phyloP scores from a whole-genome alignment of 2,888 invertebrate species.

The Frankliniella intonsa region DNA sequence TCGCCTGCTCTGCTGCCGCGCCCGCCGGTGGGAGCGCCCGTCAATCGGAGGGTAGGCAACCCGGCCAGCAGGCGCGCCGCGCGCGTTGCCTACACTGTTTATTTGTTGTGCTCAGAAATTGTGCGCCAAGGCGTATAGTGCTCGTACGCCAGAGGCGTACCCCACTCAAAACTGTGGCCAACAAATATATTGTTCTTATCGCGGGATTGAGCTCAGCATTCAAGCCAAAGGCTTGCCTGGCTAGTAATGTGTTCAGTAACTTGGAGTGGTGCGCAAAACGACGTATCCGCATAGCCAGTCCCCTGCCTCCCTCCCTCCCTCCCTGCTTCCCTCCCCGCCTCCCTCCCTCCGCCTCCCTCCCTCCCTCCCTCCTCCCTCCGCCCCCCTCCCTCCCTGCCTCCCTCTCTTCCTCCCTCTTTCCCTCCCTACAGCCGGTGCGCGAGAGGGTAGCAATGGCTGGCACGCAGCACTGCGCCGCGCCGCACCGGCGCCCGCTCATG shows the following conservation, averaged over 20 bases:
- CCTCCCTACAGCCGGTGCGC: background rate
- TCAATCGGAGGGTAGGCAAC: background rate
- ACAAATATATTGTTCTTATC: background rate
- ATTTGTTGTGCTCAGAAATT: too few relatives aligned
- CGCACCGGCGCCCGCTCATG: background rate
- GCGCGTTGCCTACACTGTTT: background rate
- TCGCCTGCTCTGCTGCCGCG: background rate
- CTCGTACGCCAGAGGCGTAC: background rate
- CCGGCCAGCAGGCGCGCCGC: background rate
- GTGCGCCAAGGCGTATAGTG: too few relatives aligned
- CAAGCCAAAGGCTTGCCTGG: too few relatives aligned
- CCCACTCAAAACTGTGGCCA: background rate
- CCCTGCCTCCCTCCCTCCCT: too few relatives aligned
- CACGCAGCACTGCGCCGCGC: background rate
- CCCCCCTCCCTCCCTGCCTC: too few relatives aligned
- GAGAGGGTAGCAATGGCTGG: background rate
- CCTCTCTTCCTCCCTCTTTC: background rate
- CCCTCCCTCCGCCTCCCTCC: too few relatives aligned
- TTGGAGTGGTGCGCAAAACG: too few relatives aligned
- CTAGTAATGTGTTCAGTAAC: too few relatives aligned
- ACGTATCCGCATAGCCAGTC: too few relatives aligned
- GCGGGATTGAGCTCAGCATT: too few relatives aligned
- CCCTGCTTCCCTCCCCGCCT: too few relatives aligned
- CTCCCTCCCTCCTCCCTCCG: too few relatives aligned
- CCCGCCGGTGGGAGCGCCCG: background rate